These are phyloP conservation scores for Apodemia mormo DNA, from an alignment of 2,888 invertebrate genomes.

Conservation along the genomic window DNA sequence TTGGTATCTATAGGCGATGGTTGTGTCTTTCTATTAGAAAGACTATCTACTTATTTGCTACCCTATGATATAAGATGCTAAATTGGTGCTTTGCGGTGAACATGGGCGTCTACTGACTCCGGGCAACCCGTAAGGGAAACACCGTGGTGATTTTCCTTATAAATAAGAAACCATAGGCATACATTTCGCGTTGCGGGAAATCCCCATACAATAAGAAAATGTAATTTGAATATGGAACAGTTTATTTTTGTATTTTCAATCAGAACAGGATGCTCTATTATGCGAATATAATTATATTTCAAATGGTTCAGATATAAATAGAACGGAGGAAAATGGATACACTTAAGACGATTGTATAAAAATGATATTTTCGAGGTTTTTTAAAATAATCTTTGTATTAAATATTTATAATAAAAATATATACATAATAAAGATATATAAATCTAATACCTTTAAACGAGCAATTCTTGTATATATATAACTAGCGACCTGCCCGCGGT, in stretches of 20 bases:
- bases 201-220: slow-evolving; percentile 6
- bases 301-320: background rate
- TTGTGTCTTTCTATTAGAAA: background rate
- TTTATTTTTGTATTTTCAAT: slow-evolving; percentile 14
- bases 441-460: too few relatives aligned
- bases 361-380: too few relatives aligned
- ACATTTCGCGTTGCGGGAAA: background rate
- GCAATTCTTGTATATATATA: too few relatives aligned
- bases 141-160: background rate
- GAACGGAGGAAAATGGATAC: background rate
- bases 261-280: background rate
- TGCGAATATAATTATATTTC: slow-evolving; percentile 4
- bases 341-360: background rate
- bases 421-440: too few relatives aligned
- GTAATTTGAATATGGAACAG: slow-evolving; percentile 15
- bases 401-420: too few relatives aligned
- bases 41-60: background rate
- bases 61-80: background rate
- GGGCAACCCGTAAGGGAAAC: too few relatives aligned
- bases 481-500: too few relatives aligned
- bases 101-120: too few relatives aligned
- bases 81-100: too few relatives aligned
- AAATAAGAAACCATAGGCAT: background rate
- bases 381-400: too few relatives aligned
- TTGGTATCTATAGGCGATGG: background rate